phyloP scores from a whole-genome alignment of 2,888 invertebrate species.

The Drosophila sordidapex region DNA sequence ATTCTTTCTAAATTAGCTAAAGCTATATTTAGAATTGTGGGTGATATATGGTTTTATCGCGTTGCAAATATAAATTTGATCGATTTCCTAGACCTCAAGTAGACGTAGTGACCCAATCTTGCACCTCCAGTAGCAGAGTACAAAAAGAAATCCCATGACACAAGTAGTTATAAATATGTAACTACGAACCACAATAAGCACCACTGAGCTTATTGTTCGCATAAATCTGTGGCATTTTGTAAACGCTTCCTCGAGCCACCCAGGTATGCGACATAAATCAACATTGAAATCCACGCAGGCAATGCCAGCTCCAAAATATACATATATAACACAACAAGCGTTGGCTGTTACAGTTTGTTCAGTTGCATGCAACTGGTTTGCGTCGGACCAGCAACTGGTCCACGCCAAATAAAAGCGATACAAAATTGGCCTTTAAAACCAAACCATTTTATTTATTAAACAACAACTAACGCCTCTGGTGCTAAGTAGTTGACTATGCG shows the following conservation, averaged over 20 bases:
- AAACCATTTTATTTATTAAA: background rate
- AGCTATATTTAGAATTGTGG: background rate
- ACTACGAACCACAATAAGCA: slow-evolving; percentile 18
- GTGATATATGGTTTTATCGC: background rate
- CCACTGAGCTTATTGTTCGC: slow-evolving; percentile 25
- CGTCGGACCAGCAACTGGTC: slow-evolving; percentile 33
- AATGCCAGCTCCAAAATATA: slow-evolving; percentile 27
- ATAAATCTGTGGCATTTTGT: slow-evolving; percentile 40
- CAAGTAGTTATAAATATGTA: background rate
- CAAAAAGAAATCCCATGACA: background rate
- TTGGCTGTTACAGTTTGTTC: slow-evolving; percentile 32
- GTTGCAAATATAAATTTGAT: background rate
- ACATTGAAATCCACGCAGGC: slow-evolving; percentile 16
- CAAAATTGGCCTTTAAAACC: slow-evolving; percentile 36
- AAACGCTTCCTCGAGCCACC: slow-evolving; percentile 43
- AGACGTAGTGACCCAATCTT: background rate
- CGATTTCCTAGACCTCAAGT: background rate
- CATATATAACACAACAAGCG: slow-evolving; percentile 23
- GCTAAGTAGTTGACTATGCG: background rate
- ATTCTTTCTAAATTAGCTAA: background rate
- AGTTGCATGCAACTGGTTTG: slow-evolving; percentile 40
- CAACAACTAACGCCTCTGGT: background rate
- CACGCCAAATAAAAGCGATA: slow-evolving; percentile 13
- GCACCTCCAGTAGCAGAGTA: background rate
- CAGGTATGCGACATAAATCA: slow-evolving; percentile 42